Base-by-base conservation (phyloP, 2,888 invertebrate genomes). In the Acrocyrtus sp. region DNA sequence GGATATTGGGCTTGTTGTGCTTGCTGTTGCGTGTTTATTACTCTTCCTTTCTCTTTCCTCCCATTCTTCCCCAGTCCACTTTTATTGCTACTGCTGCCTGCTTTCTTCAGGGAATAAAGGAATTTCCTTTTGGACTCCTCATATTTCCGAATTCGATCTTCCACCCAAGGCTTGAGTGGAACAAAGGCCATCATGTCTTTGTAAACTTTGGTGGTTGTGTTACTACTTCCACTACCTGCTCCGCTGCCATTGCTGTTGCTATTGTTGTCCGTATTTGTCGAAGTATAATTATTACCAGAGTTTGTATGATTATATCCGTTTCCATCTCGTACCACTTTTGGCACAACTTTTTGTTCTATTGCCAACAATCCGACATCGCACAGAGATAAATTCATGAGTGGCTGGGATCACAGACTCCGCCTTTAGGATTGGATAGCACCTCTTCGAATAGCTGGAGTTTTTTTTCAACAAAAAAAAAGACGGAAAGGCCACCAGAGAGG, bases 171-270 rank as follows among this genome's bases (percentile, higher is more conserved):
- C 80, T 87, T 85, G 5, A 72, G 34, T 4, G 87, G 88, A 12
- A 90, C 87, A 82, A 91, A 91, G 26, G 88, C 84, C 82, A 90
- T 90, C 81, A 88, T 91, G 81, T 93, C 91, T 79, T 87, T 87
- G 82, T 72, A 60, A 17, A 53, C 47, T 58, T 43, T 69, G 92
- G 34, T 47, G 24, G 8, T 39, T 39, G n/a, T 43, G 22, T 6
- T 21, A 43, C 39, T 45, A 50, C 19, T 58, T 17, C n/a, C 12
- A 2, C 3, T 48, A 22, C 8, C 27, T n/a, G n/a, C n/a, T 45
- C 15, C 26, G 26, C 8, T 19, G 34, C 39, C 29, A 51, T 19
- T 60, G 29, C 15, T 21, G 3, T 5, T 51, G 17, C 12, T 34
- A n/a, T 19, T 43, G 15, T 27, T 22, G 24, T 15, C 2, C 8